Evolutionary conservation across 2,113 vertebrate species (phyloP).

Genomic region (Boulengeromyrus knoepffleri): DNA sequence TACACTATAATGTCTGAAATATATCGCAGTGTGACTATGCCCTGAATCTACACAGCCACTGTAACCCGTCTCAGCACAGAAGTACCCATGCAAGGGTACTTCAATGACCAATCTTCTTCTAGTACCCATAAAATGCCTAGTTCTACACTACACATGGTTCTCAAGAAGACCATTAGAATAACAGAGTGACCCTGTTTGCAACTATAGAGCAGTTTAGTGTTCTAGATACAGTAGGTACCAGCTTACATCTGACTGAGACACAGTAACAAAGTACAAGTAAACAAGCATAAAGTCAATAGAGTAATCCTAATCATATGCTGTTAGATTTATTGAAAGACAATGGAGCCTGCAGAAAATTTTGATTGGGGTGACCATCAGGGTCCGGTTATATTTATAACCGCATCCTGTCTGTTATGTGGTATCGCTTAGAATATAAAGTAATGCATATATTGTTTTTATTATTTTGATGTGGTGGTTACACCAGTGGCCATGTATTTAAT

Average conservation of each 20-base stretch:
- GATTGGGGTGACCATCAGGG: neutral
- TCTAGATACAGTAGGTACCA: neutral
- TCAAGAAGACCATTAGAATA: neutral
- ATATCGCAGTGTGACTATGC: neutral
- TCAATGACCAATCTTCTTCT: neutral
- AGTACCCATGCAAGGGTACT: neutral
- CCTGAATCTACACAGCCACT: neutral
- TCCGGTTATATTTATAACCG: neutral
- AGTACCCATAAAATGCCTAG: neutral
- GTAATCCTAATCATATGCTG: neutral
- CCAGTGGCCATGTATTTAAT: neutral
- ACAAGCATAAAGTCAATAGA: neutral
- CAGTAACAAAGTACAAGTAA: neutral
- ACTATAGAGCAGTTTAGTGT: neutral
- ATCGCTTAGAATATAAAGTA: neutral
- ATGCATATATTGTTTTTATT: neutral
- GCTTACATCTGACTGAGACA: neutral
- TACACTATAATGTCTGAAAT: neutral
- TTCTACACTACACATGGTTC: neutral
- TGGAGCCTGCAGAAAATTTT: neutral
- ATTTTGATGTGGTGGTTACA: neutral
- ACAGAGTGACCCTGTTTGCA: neutral
- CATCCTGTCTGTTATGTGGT: neutral
- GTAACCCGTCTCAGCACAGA: neutral
- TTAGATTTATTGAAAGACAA: neutral